Conservation (phyloP, 2,113 vertebrate genomes). For the Glareola pratincola region DNA sequence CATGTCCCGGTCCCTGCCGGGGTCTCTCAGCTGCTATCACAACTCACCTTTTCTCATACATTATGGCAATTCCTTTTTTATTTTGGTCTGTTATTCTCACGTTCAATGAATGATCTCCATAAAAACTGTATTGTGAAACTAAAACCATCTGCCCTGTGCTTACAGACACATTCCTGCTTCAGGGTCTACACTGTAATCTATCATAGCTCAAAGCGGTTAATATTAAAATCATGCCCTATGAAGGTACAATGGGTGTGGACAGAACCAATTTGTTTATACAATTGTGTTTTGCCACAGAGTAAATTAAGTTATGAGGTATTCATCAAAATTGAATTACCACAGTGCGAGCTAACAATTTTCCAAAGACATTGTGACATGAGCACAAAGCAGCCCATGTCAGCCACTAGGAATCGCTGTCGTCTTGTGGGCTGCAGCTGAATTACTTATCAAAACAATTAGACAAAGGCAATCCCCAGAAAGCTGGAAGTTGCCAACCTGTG, state of each 20-base stretch:
- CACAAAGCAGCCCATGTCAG: conserved; percentile 51
- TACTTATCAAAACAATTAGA: conserved; percentile 20
- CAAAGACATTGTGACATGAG: conserved; percentile 48
- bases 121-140: background rate
- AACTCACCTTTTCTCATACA: background rate
- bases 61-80: background rate
- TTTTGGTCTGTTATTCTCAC: background rate
- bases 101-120: background rate
- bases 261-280: conserved; percentile 60
- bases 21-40: background rate
- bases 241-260: conserved; percentile 58
- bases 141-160: background rate
- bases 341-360: conserved; percentile 11
- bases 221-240: conserved; percentile 6
- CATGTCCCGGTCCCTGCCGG: accelerated
- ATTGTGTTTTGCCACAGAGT: conserved; percentile 47
- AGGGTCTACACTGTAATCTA: background rate
- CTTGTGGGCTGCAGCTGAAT: conserved; percentile 46
- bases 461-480: conserved; percentile 8
- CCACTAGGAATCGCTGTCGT: background rate
- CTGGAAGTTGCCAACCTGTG: conserved; percentile 27
- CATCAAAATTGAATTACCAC: conserved; percentile 48
- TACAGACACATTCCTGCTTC: background rate
- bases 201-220: background rate
- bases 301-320: conserved; percentile 55